phyloP scores from a whole-genome alignment of 2,113 vertebrate species.

The Scortum barcoo region DNA sequence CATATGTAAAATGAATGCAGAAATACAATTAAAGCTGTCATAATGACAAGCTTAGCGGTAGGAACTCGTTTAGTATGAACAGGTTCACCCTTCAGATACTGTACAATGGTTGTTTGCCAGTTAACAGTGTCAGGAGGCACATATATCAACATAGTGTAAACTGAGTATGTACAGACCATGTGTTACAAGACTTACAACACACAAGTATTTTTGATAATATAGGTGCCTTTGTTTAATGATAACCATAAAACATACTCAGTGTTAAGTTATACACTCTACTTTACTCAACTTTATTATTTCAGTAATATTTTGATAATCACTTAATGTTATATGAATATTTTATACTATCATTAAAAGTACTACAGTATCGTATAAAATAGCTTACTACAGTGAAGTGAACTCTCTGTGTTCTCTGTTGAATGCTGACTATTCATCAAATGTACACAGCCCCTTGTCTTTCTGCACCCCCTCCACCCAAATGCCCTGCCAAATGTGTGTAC shows the following conservation, averaged over 20 bases:
- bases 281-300: background rate
- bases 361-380: background rate
- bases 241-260: background rate
- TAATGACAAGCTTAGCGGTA: background rate
- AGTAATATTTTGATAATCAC: background rate
- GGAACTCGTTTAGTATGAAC: background rate
- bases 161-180: background rate
- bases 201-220: background rate
- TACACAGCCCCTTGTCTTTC: background rate
- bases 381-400: background rate
- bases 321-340: slow-evolving; percentile 14
- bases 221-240: background rate
- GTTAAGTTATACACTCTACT: background rate
- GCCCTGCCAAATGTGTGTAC: background rate
- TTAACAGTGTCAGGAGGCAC: background rate
- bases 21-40: background rate
- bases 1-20: background rate
- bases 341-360: slow-evolving; percentile 1
- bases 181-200: too few relatives aligned
- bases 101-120: background rate
- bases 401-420: background rate
- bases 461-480: background rate
- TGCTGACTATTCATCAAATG: background rate
- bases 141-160: too few relatives aligned
- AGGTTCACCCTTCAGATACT: background rate